These are phyloP conservation scores for Periplaneta americana DNA, from an alignment of 1,140 invertebrate genomes.

Conservation along the genomic window DNA sequence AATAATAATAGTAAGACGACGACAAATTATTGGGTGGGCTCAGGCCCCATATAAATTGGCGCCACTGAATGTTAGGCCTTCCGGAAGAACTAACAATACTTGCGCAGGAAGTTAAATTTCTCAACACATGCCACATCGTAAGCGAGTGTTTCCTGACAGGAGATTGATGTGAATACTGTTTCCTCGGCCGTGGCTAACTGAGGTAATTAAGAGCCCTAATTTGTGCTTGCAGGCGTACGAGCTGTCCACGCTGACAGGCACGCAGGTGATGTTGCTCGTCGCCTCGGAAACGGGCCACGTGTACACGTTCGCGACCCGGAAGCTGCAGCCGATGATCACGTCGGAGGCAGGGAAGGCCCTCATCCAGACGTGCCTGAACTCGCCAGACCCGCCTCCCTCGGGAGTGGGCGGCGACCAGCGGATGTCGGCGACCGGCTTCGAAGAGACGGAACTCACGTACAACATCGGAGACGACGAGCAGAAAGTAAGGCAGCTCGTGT, in stretches of 20 bases:
- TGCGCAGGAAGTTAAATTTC: too few relatives aligned
- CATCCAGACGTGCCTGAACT: conserved; percentile 98
- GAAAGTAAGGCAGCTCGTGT: conserved; percentile 94
- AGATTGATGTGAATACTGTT: too few relatives aligned
- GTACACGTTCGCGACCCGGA: conserved; percentile 98
- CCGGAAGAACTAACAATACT: too few relatives aligned
- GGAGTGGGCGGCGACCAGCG: conserved; percentile 72
- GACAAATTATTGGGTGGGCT: too few relatives aligned
- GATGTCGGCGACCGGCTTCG: conserved; percentile 97
- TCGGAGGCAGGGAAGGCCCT: conserved; percentile 97
- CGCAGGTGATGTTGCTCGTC: conserved; percentile 96
- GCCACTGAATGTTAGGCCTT: too few relatives aligned
- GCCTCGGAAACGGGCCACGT: conserved; percentile 97
- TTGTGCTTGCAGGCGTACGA: conserved; percentile 85
- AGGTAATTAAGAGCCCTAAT: neutral
- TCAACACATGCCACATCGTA: too few relatives aligned
- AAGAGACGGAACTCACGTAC: conserved; percentile 97
- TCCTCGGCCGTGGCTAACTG: too few relatives aligned
- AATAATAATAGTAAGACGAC: too few relatives aligned
- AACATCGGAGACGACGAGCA: conserved; percentile 90
- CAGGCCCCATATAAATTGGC: too few relatives aligned
- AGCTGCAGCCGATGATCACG: conserved; percentile 99
- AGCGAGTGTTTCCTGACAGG: too few relatives aligned
- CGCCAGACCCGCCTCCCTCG: conserved; percentile 84
- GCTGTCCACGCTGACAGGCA: conserved; percentile 96